These are phyloP conservation scores for Drosophila rubida DNA, from an alignment of 2,888 invertebrate genomes.

Conservation along the genomic window DNA sequence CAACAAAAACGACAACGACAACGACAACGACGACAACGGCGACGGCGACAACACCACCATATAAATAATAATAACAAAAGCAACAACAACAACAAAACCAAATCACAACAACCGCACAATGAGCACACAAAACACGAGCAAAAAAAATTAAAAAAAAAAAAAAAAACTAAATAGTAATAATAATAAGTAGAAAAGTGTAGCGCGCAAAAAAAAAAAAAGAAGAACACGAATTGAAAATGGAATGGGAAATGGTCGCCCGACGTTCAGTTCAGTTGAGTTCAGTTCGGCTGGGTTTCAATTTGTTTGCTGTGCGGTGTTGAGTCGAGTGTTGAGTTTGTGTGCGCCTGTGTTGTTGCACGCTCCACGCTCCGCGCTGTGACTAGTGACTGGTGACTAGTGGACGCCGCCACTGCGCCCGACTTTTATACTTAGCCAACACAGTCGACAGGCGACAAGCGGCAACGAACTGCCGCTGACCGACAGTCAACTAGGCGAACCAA, in stretches of 20 bases:
- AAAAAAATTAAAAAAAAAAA: slow-evolving; percentile 15
- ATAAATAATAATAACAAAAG: slow-evolving; percentile 21
- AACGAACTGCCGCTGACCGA: slow-evolving; percentile 20
- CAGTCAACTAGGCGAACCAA: slow-evolving; percentile 12
- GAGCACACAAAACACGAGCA: slow-evolving; percentile 23
- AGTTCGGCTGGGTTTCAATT: neutral
- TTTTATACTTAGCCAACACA: slow-evolving; percentile 73
- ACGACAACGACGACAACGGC: slow-evolving; percentile 9
- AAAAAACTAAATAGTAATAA: neutral
- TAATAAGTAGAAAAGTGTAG: slow-evolving; percentile 23
- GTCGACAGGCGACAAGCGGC: slow-evolving; percentile 23
- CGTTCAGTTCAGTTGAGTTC: neutral
- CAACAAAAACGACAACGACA: slow-evolving; percentile 13
- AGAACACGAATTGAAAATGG: slow-evolving; percentile 32
- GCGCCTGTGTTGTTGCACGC: slow-evolving; percentile 35
- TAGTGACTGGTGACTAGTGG: slow-evolving; percentile 60
- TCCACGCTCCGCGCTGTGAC: slow-evolving; percentile 48
- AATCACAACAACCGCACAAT: slow-evolving; percentile 25
- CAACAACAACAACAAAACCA: slow-evolving; percentile 5
- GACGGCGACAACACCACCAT: neutral
- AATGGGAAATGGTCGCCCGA: slow-evolving; percentile 51
- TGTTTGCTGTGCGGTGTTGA: neutral
- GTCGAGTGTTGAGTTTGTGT: neutral
- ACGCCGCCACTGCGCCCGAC: slow-evolving; percentile 60
- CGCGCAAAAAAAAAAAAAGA: slow-evolving; percentile 10